Evolutionary conservation across 2,113 vertebrate species (phyloP).

Genomic region (Corythaixoides concolor): DNA sequence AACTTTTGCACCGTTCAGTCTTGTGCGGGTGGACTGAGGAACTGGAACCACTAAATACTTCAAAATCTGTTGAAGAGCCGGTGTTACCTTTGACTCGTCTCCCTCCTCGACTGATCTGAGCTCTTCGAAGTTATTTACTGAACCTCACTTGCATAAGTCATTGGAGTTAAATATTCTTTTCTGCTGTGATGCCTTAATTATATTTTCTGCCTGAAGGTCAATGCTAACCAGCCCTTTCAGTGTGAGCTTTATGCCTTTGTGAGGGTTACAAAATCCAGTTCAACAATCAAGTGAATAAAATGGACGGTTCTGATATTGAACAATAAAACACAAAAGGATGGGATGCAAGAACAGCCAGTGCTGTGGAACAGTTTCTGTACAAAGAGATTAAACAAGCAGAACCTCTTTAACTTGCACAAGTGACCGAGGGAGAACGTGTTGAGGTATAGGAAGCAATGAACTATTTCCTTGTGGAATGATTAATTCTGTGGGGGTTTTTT

Average conservation of each 20-base stretch:
- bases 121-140: background rate
- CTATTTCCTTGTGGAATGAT: background rate
- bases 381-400: background rate
- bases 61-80: background rate
- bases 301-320: background rate
- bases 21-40: background rate
- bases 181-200: background rate
- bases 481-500: background rate
- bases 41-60: background rate
- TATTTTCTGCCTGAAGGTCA: background rate
- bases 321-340: background rate
- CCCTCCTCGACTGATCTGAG: background rate
- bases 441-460: background rate
- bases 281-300: background rate
- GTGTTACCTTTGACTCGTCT: background rate
- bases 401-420: background rate
- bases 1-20: background rate
- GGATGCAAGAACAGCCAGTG: background rate
- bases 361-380: background rate
- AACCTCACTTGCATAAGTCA: background rate
- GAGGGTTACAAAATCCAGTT: background rate
- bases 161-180: background rate
- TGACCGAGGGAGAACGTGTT: background rate
- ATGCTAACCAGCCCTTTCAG: background rate
- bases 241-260: background rate